Conservation (phyloP, 1,140 invertebrate species). For the Mycetomoellerius zeteki region DNA sequence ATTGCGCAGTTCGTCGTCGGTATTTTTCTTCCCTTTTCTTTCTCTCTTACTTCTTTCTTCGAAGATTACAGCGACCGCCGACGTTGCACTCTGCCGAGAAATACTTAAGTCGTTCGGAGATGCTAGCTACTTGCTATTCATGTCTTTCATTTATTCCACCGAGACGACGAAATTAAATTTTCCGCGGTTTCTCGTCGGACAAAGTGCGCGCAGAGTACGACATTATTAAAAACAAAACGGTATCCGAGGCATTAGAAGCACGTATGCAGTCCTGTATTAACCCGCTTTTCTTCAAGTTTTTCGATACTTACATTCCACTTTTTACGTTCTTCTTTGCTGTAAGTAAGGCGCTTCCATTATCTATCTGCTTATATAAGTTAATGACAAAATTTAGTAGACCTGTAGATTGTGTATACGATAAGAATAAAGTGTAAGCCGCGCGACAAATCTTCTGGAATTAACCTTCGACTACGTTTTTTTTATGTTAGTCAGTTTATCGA, state of each 20-base stretch:
- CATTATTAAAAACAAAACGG: constrained; percentile 61
- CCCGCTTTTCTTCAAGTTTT: not conserved
- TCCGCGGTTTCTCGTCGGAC: constrained; percentile 48
- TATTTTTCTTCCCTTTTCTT: not conserved
- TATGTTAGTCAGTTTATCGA: constrained; percentile 42
- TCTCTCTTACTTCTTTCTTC: not conserved
- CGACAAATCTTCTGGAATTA: constrained; percentile 52
- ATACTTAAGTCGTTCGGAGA: constrained; percentile 45
- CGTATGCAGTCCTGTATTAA: constrained; percentile 4
- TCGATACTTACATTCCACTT: not conserved
- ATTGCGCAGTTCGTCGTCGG: constrained; percentile 13
- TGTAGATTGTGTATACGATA: not conserved
- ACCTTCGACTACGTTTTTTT: constrained; percentile 55
- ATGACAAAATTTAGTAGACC: not conserved
- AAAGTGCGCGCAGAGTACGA: constrained; percentile 24
- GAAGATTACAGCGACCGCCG: constrained; percentile 5
- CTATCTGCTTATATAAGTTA: not conserved
- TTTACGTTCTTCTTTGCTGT: not conserved
- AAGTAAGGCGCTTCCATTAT: not conserved
- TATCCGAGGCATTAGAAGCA: constrained; percentile 35
- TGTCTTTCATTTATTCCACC: constrained; percentile 56
- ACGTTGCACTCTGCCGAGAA: constrained; percentile 24
- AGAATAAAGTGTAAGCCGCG: constrained; percentile 37
- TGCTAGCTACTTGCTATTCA: constrained; percentile 44
- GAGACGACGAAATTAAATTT: constrained; percentile 62